Percentiles rank a stretch among this genome's conserved stretches.
phyloP scores from a whole-genome alignment of 1,140 invertebrate genomes.

The Coelopa frigida region DNA sequence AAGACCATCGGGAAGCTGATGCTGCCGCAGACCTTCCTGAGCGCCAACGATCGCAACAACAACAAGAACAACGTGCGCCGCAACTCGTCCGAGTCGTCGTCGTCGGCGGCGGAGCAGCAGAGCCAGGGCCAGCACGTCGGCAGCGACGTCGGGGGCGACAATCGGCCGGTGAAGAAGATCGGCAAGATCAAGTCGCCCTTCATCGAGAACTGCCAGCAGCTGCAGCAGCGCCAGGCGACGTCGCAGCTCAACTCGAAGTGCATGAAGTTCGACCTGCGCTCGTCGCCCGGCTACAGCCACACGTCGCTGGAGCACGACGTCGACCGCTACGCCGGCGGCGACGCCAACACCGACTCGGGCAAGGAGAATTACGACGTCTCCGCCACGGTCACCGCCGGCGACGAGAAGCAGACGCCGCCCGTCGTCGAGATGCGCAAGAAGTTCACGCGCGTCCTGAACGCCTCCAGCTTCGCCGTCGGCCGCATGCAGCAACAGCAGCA shows the following conservation, averaged over 20 bases:
- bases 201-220: constrained; percentile 22
- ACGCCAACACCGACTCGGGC: constrained; percentile 27
- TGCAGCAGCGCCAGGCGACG: constrained; percentile 11
- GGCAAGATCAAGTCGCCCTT: constrained; percentile 41
- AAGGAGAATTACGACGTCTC: constrained; percentile 34
- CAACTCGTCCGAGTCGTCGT: neutral
- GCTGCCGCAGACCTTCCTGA: constrained; percentile 29
- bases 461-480: constrained; percentile 10
- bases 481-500: constrained; percentile 18
- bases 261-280: constrained; percentile 12
- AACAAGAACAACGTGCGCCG: constrained; percentile 9
- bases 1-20: constrained; percentile 34
- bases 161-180: constrained; percentile 22
- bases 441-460: constrained; percentile 24
- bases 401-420: constrained; percentile 7
- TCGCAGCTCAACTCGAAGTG: constrained; percentile 3
- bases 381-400: neutral
- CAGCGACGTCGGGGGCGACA: neutral
- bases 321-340: neutral
- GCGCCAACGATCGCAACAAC: constrained; percentile 24
- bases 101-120: neutral
- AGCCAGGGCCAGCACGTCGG: neutral
- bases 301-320: constrained; percentile 8
- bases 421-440: constrained; percentile 29
- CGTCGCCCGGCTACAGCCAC: neutral